These are phyloP conservation scores for Eremobia ochroleuca DNA, from an alignment of 2,888 invertebrate genomes.

Conservation along the genomic window DNA sequence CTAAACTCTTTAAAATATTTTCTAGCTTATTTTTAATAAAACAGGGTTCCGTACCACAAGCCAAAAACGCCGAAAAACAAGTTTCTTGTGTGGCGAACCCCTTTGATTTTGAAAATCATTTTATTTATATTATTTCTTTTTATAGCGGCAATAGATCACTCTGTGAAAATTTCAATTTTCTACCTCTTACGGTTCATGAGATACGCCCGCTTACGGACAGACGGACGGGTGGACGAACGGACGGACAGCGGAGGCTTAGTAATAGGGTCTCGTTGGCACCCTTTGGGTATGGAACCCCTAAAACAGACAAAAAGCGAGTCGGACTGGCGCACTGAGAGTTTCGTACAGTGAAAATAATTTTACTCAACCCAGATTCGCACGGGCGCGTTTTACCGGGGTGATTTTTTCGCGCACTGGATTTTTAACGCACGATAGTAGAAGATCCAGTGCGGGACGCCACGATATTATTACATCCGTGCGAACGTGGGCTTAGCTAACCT, in stretches of 20 bases:
- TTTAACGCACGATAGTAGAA: too few species aligned
- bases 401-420: too few species aligned
- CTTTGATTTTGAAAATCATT: neutral
- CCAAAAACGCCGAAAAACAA: neutral
- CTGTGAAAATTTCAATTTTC: neutral
- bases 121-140: neutral
- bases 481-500: too few species aligned
- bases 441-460: too few species aligned
- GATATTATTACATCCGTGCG: too few species aligned
- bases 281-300: neutral
- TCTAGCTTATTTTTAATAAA: neutral
- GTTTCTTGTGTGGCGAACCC: neutral
- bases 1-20: neutral
- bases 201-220: too few species aligned
- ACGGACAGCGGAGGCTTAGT: neutral
- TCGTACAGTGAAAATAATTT: neutral
- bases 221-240: neutral
- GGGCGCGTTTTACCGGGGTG: too few species aligned
- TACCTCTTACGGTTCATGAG: neutral
- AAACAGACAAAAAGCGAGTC: neutral
- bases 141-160: neutral
- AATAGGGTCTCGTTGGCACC: neutral
- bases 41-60: neutral
- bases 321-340: neutral
- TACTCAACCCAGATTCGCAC: too few species aligned